A percentile compares a stretch with the other conserved stretches of the same genome.
Conservation (phyloP, 2,888 invertebrate genomes). For the Carpatolechia fugitivella region DNA sequence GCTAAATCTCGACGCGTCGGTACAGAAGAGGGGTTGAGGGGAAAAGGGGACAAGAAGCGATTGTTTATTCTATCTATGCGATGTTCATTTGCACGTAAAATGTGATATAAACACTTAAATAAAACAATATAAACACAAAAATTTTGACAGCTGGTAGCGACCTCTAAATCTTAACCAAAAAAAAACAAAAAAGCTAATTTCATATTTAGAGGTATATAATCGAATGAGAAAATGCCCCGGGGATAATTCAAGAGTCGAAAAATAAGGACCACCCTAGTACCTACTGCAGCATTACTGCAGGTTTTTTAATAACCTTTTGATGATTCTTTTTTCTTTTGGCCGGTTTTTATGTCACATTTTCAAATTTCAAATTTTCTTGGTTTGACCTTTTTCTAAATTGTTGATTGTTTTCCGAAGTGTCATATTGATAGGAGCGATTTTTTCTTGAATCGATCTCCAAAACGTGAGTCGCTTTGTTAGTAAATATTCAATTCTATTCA, state of each 20-base stretch:
- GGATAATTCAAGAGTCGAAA: slow-evolving; percentile 8
- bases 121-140: neutral
- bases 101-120: slow-evolving; percentile 1
- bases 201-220: slow-evolving; percentile 10
- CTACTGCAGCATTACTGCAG: no score
- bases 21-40: slow-evolving; percentile 5
- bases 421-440: no score
- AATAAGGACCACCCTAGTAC: neutral
- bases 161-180: slow-evolving; percentile 2
- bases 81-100: slow-evolving; percentile 9
- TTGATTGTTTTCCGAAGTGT: no score
- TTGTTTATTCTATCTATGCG: neutral
- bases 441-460: no score
- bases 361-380: no score
- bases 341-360: no score
- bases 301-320: no score
- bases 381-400: no score
- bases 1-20: slow-evolving; percentile 6
- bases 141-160: neutral
- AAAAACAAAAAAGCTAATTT: slow-evolving; percentile 1
- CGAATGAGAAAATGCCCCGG: slow-evolving; percentile 12
- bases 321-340: no score
- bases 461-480: no score
- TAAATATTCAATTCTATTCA: no score
- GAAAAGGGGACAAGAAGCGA: slow-evolving; percentile 5